Conservation (phyloP, 1,140 invertebrate genomes). For the Bombus huntii region DNA sequence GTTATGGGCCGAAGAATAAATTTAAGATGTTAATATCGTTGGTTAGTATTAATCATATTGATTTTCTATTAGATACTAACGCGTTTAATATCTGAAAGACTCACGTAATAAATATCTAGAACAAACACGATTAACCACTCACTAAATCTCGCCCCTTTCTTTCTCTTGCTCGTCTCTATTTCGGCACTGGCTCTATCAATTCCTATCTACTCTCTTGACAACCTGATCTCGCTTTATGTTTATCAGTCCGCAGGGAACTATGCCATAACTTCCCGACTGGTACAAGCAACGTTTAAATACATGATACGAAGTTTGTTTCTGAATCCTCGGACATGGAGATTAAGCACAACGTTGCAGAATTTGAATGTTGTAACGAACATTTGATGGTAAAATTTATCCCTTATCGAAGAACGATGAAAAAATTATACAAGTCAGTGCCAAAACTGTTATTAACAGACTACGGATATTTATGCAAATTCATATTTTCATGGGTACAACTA, state of each 20-base stretch:
- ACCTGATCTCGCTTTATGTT: slow-evolving; percentile 24
- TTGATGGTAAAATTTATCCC: neutral
- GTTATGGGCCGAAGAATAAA: too few relatives aligned
- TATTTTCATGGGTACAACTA: too few relatives aligned
- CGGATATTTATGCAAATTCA: too few relatives aligned
- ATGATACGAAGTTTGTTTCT: slow-evolving; percentile 18
- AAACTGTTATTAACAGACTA: neutral
- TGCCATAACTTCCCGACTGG: neutral
- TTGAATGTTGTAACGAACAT: neutral
- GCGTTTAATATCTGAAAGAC: too few relatives aligned
- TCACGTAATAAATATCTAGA: too few relatives aligned
- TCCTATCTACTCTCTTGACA: neutral
- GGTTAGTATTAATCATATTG: neutral
- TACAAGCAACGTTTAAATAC: slow-evolving; percentile 47
- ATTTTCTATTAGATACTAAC: neutral
- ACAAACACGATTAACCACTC: too few relatives aligned
- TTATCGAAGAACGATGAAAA: neutral
- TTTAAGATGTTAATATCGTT: neutral
- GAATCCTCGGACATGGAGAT: neutral
- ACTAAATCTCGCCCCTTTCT: too few relatives aligned
- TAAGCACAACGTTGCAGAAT: too few relatives aligned
- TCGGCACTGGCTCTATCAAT: neutral
- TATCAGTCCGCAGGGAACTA: slow-evolving; percentile 33
- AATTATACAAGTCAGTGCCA: neutral
- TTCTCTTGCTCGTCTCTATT: neutral